phyloP scores from a whole-genome alignment of 2,888 invertebrate genomes.

The Hirudinaria manillensis region DNA sequence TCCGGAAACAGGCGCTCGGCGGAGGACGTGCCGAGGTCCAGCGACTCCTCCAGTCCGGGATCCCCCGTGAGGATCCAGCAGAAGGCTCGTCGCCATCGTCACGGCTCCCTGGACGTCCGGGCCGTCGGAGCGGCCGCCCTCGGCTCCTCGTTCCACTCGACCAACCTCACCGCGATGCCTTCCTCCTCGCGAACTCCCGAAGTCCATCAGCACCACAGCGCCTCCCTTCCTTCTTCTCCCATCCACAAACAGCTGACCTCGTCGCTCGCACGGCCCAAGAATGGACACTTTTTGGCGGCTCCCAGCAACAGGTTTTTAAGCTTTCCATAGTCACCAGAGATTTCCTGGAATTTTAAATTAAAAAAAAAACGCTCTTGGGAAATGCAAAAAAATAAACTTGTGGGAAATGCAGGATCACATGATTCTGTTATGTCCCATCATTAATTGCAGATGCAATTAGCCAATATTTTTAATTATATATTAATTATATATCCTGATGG shows the following conservation, averaged over 20 bases:
- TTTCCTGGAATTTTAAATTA: slow-evolving; percentile 22
- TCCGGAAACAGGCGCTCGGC: slow-evolving; percentile 4
- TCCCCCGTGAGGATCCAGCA: slow-evolving; percentile 30
- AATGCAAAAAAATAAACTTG: slow-evolving; percentile 24
- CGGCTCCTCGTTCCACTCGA: slow-evolving; percentile 43
- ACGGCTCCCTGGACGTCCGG: slow-evolving; percentile 12
- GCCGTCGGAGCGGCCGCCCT: slow-evolving; percentile 49
- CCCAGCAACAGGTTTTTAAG: neutral
- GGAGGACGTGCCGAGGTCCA: slow-evolving; percentile 20
- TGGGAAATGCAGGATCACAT: no score
- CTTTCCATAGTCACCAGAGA: no score
- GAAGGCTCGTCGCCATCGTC: slow-evolving; percentile 17
- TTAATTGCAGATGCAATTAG: no score
- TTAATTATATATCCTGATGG: no score
- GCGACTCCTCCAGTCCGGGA: slow-evolving; percentile 32
- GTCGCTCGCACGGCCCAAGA: neutral
- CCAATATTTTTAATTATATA: no score
- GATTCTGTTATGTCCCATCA: no score
- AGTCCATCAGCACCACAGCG: slow-evolving; percentile 37
- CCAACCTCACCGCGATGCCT: slow-evolving; percentile 10
- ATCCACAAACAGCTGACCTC: slow-evolving; percentile 42
- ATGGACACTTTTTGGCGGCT: neutral
- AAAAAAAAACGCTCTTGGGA: slow-evolving; percentile 3
- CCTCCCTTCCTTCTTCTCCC: slow-evolving; percentile 50
- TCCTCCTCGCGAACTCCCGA: neutral